These are phyloP conservation scores for Alloscopus bannaensis DNA, from an alignment of 2,888 invertebrate species.

Conservation along the genomic window DNA sequence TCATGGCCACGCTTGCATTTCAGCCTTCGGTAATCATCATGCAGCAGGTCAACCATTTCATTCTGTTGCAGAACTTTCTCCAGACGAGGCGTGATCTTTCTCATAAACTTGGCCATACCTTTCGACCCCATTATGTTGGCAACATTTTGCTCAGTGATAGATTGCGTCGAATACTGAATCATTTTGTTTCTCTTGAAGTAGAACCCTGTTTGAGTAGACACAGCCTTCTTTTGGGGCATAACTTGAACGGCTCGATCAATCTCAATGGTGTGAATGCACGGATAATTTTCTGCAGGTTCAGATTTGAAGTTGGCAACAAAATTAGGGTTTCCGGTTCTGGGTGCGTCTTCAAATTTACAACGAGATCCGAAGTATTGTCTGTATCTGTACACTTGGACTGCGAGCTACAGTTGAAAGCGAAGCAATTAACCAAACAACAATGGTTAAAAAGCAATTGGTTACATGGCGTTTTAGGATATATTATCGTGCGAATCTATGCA, in stretches of 20 bases:
- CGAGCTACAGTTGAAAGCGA: slow-evolving; percentile 30
- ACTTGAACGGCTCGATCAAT: slow-evolving; percentile 69
- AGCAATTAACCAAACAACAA: too few relatives aligned
- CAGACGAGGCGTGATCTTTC: slow-evolving; percentile 57
- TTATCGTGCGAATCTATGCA: neutral
- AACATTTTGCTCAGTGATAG: slow-evolving; percentile 56
- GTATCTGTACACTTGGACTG: slow-evolving; percentile 53
- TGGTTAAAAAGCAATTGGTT: too few relatives aligned
- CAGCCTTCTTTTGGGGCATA: slow-evolving; percentile 59
- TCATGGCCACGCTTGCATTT: slow-evolving; percentile 70
- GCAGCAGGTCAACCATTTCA: slow-evolving; percentile 70
- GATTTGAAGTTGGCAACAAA: slow-evolving; percentile 61
- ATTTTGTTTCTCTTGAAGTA: slow-evolving; percentile 73
- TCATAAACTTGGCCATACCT: slow-evolving; percentile 63
- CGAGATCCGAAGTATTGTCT: slow-evolving; percentile 56
- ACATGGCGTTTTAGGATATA: neutral
- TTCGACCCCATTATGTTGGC: slow-evolving; percentile 61
- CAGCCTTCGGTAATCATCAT: slow-evolving; percentile 69
- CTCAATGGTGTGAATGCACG: slow-evolving; percentile 62
- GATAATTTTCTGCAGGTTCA: slow-evolving; percentile 49
- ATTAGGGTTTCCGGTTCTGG: slow-evolving; percentile 45
- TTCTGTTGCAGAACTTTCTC: slow-evolving; percentile 70
- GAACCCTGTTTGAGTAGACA: slow-evolving; percentile 69
- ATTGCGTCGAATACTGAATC: slow-evolving; percentile 68
- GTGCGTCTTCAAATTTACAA: slow-evolving; percentile 60